These are phyloP conservation scores for Rhagologus leucostigma DNA, from an alignment of 2,113 vertebrate species.

Conservation along the genomic window DNA sequence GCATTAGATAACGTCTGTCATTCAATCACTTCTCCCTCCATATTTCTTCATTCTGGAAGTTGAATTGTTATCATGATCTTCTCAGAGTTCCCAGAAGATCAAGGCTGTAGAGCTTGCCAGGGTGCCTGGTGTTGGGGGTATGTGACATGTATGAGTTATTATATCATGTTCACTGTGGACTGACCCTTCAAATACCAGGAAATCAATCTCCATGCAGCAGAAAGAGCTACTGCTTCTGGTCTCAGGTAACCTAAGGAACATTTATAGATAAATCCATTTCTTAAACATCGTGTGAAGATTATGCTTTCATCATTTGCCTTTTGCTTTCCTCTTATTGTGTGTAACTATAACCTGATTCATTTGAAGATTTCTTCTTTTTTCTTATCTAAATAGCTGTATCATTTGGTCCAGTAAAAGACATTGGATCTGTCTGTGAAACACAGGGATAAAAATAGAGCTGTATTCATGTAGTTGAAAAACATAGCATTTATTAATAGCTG, in stretches of 20 bases:
- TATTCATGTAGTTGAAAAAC: background rate
- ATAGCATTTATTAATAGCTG: background rate
- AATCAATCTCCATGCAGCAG: background rate
- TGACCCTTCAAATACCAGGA: background rate
- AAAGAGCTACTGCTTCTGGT: background rate
- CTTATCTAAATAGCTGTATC: background rate
- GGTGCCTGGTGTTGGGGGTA: background rate
- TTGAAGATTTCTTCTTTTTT: background rate
- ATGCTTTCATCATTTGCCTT: background rate
- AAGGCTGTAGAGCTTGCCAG: background rate
- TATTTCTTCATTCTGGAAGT: background rate
- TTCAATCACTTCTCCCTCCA: background rate
- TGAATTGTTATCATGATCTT: background rate
- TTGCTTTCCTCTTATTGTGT: background rate
- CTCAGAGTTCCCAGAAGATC: background rate
- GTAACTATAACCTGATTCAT: background rate
- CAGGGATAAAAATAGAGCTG: background rate
- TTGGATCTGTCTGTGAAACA: background rate
- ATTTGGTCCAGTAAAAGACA: background rate
- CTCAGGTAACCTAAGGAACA: background rate
- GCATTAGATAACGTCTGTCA: background rate
- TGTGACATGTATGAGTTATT: background rate
- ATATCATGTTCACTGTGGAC: background rate
- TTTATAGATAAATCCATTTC: background rate
- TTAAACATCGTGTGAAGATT: background rate